Evolutionary conservation across 2,797 vertebrate species (phyloP).

Genomic region (Sebastes diaconus): DNA sequence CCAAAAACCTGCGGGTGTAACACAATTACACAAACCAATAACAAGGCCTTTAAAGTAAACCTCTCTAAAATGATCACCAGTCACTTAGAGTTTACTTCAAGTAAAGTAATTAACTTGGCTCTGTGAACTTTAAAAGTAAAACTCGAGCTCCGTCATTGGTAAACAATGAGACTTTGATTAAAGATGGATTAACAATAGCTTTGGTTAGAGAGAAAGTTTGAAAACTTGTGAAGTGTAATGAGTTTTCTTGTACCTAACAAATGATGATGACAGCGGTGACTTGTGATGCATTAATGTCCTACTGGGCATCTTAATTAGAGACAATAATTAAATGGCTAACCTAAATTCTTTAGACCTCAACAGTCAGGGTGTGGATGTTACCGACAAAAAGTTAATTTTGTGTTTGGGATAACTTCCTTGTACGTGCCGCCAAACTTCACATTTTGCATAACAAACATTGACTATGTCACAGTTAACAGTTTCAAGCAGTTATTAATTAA

Average conservation of each 20-base stretch:
- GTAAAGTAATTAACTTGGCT: neutral
- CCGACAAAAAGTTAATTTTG: neutral
- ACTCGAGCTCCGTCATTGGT: neutral
- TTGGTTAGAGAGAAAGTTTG: neutral
- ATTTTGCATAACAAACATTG: neutral
- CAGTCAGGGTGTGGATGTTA: neutral
- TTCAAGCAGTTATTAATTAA: neutral
- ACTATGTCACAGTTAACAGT: neutral
- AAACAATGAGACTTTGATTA: neutral
- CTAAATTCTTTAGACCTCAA: neutral
- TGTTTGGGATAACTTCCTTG: neutral
- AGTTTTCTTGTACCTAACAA: slow-evolving; percentile 2
- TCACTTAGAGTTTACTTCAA: neutral
- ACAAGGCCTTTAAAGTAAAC: neutral
- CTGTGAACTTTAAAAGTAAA: neutral
- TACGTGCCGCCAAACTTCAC: neutral
- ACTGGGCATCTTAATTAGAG: slow-evolving; percentile 22
- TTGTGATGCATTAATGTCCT: slow-evolving; percentile 14
- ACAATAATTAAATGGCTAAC: slow-evolving; percentile 25
- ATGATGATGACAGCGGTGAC: slow-evolving; percentile 11
- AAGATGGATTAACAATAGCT: neutral
- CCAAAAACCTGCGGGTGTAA: neutral
- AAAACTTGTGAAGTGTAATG: neutral
- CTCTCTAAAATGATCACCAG: neutral
- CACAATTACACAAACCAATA: neutral